Base-by-base conservation (phyloP, 2,888 invertebrate genomes). In the Formica aserva region DNA sequence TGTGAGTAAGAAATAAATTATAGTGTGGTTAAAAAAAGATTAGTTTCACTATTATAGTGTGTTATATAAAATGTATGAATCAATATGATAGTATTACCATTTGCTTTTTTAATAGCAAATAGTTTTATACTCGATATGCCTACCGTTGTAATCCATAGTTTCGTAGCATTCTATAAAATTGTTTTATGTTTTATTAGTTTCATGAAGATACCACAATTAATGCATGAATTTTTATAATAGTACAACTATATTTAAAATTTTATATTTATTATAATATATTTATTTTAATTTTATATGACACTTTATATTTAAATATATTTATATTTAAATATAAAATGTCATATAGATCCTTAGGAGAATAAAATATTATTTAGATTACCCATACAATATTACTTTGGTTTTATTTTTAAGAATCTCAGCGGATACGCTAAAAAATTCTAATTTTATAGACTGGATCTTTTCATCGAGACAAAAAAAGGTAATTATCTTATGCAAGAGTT, bases 61-160 rank as follows among this genome's bases (percentile, higher is more conserved):
- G 8, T 26, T 41, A 15, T 1, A 11, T 29, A 69, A 69, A 15
- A 15, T 52, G 41, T 60, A 41, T 26, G 1, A 45, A 45, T 48
- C 18, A 48, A 41, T 26, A 6, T 18, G 26, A 55, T 11, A 4
- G 22, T 22, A 71, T 38, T 60, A 60, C 3, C 29, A 69, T 29
- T 62, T 62, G 26, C 5, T 62, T 32, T 75, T 9, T 29, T 5
- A 75, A 62, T 2, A 57, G 15, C 22, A 22, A 63, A 3, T 76
- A 29, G 5, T 22, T 15, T 22, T 29, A 29, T 29, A 22, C 11
- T 57, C 4, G 45, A 60, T 45, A 13, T 26, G 71, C 78, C 72
- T 80, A 80, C 78, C 60, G 48, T 72, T 13, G 5, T 48, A 13
- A 71, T 72, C 60, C 72, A n/a, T n/a, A 29, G 15, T 71, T 60